Percentiles rank a stretch among this genome's conserved stretches.
Evolutionary conservation across 2,888 invertebrate genomes (phyloP).

Genomic region (Drosophila aldrichi): DNA sequence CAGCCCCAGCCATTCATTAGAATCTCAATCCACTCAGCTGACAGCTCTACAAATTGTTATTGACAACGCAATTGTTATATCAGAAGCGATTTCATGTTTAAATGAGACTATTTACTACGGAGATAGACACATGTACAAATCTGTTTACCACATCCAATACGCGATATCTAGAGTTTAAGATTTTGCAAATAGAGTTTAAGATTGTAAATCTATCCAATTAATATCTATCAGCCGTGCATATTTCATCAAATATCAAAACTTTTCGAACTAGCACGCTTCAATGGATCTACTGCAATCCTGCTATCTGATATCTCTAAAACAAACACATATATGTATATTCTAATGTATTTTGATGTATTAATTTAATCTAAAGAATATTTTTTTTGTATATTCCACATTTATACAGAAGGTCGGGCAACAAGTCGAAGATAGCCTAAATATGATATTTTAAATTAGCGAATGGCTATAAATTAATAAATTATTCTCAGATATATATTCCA

Average conservation of each 20-base stretch:
- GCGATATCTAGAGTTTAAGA: not conserved
- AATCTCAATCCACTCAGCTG: slow-evolving; percentile 72
- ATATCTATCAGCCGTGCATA: not conserved
- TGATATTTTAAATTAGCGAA: too few species aligned
- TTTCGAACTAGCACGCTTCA: too few species aligned
- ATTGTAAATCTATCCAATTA: not conserved
- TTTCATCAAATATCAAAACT: not conserved
- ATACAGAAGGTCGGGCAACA: too few species aligned
- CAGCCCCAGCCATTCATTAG: slow-evolving; percentile 62
- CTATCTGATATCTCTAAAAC: too few species aligned
- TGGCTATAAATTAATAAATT: too few species aligned
- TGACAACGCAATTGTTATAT: slow-evolving; percentile 82
- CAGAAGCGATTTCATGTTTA: slow-evolving; percentile 77
- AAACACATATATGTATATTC: too few species aligned
- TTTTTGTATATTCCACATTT: too few species aligned
- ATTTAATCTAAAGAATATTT: too few species aligned
- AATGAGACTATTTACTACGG: slow-evolving; percentile 63
- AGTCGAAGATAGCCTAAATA: too few species aligned
- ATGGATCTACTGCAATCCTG: too few species aligned
- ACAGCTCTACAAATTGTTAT: slow-evolving; percentile 76
- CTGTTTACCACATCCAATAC: not conserved
- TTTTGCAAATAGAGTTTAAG: not conserved
- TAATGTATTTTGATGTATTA: too few species aligned
- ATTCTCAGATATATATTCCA: too few species aligned
- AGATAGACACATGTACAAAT: not conserved